A percentile compares a stretch with the other conserved stretches of the same genome.
Conservation (phyloP, 37 sponge, comb jelly and placozoan genomes). For the Eunapius fragilis region DNA sequence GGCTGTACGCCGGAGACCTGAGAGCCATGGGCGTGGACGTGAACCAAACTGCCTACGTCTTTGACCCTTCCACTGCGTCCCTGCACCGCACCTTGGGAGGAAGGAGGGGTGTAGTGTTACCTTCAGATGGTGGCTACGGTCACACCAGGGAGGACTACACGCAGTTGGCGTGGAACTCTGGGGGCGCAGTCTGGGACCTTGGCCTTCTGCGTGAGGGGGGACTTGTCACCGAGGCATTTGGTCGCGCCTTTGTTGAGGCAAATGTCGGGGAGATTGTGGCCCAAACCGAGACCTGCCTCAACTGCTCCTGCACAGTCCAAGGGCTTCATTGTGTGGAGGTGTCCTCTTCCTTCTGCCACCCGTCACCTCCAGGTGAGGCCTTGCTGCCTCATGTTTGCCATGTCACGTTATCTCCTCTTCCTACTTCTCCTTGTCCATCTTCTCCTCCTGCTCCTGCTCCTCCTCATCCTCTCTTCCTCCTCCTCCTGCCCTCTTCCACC, state of each 20-base stretch:
- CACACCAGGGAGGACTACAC: slow-evolving; percentile 76
- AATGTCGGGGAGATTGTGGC: slow-evolving; percentile 61
- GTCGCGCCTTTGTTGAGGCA: slow-evolving; percentile 68
- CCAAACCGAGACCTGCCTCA: slow-evolving; percentile 47
- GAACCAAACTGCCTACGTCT: slow-evolving; percentile 33
- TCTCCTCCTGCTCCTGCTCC: no score
- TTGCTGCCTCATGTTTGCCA: background rate
- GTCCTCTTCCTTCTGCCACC: background rate
- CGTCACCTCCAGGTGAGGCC: background rate
- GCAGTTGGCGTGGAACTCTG: slow-evolving; percentile 52
- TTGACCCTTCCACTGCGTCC: slow-evolving; percentile 27
- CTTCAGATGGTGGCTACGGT: slow-evolving; percentile 50
- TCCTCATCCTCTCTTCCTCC: background rate
- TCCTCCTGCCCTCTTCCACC: background rate
- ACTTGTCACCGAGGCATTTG: slow-evolving; percentile 63
- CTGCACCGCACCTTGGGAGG: slow-evolving; percentile 3
- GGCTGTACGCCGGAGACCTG: slow-evolving; percentile 4
- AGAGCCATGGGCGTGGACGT: slow-evolving; percentile 56
- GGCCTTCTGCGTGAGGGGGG: slow-evolving; percentile 51
- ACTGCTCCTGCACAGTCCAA: slow-evolving; percentile 48
- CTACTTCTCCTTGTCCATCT: background rate
- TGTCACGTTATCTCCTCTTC: background rate
- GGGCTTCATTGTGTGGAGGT: slow-evolving; percentile 36
- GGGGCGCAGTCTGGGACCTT: slow-evolving; percentile 85
- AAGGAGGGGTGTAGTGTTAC: slow-evolving; percentile 14